Conservation (phyloP, 2,888 invertebrate species). For the Dasypolia templi region DNA sequence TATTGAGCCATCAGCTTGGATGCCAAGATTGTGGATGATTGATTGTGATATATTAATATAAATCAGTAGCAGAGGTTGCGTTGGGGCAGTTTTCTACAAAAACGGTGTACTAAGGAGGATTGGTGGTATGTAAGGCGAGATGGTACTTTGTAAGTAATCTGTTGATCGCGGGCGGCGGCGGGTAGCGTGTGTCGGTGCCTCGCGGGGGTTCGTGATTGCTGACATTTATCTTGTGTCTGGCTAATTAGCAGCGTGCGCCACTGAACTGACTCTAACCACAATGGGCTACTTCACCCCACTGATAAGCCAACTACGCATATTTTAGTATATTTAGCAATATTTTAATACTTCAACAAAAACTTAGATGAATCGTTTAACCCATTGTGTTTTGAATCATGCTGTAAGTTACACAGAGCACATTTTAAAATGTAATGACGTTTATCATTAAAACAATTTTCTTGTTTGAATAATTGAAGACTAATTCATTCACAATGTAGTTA, state of each 20-base stretch:
- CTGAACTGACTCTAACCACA: slow-evolving; percentile 74
- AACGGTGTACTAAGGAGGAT: slow-evolving; percentile 60
- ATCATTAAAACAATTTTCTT: background rate
- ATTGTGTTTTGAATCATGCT: slow-evolving; percentile 5
- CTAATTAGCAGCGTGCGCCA: slow-evolving; percentile 81
- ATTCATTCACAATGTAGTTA: slow-evolving; percentile 50
- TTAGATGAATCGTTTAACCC: background rate
- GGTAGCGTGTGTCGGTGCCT: slow-evolving; percentile 71
- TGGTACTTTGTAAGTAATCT: slow-evolving; percentile 76
- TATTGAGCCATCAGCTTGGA: slow-evolving; percentile 73
- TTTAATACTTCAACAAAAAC: slow-evolving; percentile 1
- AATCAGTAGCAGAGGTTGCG: slow-evolving; percentile 60
- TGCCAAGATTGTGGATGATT: slow-evolving; percentile 69
- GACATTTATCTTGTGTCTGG: slow-evolving; percentile 86
- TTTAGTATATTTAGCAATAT: slow-evolving; percentile 17
- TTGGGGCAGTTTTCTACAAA: slow-evolving; percentile 61
- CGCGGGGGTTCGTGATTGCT: slow-evolving; percentile 83
- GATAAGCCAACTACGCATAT: slow-evolving; percentile 52
- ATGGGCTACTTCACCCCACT: slow-evolving; percentile 61
- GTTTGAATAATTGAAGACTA: slow-evolving; percentile 22
- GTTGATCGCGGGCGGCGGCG: slow-evolving; percentile 60
- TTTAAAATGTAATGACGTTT: slow-evolving; percentile 2
- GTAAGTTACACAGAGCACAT: background rate
- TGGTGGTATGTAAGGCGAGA: slow-evolving; percentile 65
- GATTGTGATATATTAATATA: slow-evolving; percentile 69